Evolutionary conservation across 2,797 vertebrate genomes (phyloP), one percentile per base, ranked within the genome.

Genomic region (Microctenopoma lineatum): DNA sequence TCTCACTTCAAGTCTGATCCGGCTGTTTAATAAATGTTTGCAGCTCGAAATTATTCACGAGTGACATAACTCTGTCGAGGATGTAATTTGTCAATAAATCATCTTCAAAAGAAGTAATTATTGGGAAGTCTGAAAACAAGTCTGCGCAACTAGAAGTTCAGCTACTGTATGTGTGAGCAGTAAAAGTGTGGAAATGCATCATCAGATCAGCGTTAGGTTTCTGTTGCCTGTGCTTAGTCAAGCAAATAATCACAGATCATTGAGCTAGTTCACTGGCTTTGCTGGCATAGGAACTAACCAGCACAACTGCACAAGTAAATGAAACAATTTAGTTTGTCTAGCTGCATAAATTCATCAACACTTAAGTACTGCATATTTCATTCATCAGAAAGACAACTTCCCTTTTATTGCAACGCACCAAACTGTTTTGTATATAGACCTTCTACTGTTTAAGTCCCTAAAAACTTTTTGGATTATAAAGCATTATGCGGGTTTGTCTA

Each of bases 11-110:
- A 21, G 15, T 42, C 41, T 55, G 48, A 68, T 46, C 32, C 41
- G 48, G 14, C 14, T 51, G 27, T 54, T 44, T 47, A 42, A 60
- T 70, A 58, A n/a, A 63, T 51, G 14, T 47, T 58, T 14, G 16
- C 39, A 70, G 6, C 54, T 54, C 73, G 48, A 73, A 79, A 73
- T 84, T 65, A 76, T 63, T 60, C 18, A 13, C 12, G 12, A 44
- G 10, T 60, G 5, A 64, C n/a, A 39, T 55, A 9, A n/a, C 11
- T 52, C 60, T 29, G 1, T 59, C 51, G 32, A 52, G 29, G 36
- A 62, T 81, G 52, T n/a, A 25, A 53, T 70, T 64, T 26, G 56
- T 70, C n/a, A 69, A 21, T 47, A 25, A 60, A 57, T 51, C 50
- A 32, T 3, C n/a, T 59, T 77, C 18, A 58, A 57, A 70, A 72